Evolutionary conservation across 2,888 invertebrate species (phyloP), one percentile per base, ranked within the genome.

Genomic region (Drosophila pseudotalamancana): DNA sequence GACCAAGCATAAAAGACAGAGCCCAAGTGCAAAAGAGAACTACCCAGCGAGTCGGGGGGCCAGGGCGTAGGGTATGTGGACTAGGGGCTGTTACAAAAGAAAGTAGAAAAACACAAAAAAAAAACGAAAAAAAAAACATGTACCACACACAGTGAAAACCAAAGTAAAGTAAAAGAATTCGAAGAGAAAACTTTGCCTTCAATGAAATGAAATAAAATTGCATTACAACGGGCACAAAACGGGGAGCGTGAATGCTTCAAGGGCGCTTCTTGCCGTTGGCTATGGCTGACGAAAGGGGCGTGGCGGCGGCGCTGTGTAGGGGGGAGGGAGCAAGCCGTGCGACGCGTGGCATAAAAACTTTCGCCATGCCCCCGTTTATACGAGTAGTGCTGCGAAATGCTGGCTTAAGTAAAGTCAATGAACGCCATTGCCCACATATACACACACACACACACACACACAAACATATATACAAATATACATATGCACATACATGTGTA

Each of bases 201-300:
- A 82, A 82, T 82, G 85, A 82, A 82, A 82, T 82, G 85, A 82
- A 82, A 82, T 87, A 82, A 82, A 82, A 82, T 82, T 82, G 87
- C 82, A 87, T 82, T 82, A 87, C 87, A 82, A 82, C 75, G 81
- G 77, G 63, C 76, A 71, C 64, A 83, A 68, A 49, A 65, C 45
- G 65, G 61, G 48, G 50, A 73, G 50, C 49, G 60, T 67, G 72
- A 71, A 65, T 48, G 57, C 60, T 71, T 59, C 63, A 67, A 67
- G 71, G 72, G 62, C 72, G 66, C 66, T 60, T 34, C 19, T 68
- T 55, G 59, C 45, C 35, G 43, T 51, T 59, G 45, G 61, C 27
- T 59, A 37, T 49, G 12, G 14, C 27, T 16, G 57, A 8, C 23
- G 16, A 4, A 18, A 8, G 43, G 29, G 35, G n/a, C 8, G 14